These are phyloP conservation scores for Sinodicranocentrus sp. DNA, from an alignment of 2,888 invertebrate species.

Conservation along the genomic window DNA sequence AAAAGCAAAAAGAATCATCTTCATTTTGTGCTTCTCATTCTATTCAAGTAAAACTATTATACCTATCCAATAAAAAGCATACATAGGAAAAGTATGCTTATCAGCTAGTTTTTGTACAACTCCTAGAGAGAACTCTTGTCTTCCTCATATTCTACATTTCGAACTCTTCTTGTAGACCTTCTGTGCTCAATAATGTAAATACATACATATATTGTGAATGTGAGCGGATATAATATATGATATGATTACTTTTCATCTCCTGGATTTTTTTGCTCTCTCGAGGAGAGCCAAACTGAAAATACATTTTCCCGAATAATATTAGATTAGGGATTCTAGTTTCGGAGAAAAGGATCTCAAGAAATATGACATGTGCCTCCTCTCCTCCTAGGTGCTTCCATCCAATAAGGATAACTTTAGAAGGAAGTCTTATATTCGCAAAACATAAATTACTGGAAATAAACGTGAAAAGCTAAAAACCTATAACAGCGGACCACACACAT, in stretches of 20 bases:
- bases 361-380: constrained; percentile 24
- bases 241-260: constrained; percentile 3
- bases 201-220: too few relatives aligned
- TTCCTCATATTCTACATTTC: too few relatives aligned
- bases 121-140: too few relatives aligned
- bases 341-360: constrained; percentile 3
- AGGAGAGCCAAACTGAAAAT: constrained; percentile 4
- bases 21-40: too few relatives aligned
- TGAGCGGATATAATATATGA: neutral
- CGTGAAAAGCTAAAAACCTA: neutral
- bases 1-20: neutral
- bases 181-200: too few relatives aligned
- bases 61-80: too few relatives aligned
- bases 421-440: neutral
- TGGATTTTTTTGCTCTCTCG: neutral
- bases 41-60: too few relatives aligned
- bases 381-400: neutral
- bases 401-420: too few relatives aligned
- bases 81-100: neutral
- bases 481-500: too few relatives aligned
- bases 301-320: constrained; percentile 28
- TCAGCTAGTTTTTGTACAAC: neutral
- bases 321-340: constrained; percentile 37
- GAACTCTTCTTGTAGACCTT: too few relatives aligned
- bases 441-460: constrained; percentile 1